Percentiles rank a stretch among this genome's conserved stretches.
phyloP scores from a whole-genome alignment of 2,888 invertebrate genomes.

The Microdon myrmicae region DNA sequence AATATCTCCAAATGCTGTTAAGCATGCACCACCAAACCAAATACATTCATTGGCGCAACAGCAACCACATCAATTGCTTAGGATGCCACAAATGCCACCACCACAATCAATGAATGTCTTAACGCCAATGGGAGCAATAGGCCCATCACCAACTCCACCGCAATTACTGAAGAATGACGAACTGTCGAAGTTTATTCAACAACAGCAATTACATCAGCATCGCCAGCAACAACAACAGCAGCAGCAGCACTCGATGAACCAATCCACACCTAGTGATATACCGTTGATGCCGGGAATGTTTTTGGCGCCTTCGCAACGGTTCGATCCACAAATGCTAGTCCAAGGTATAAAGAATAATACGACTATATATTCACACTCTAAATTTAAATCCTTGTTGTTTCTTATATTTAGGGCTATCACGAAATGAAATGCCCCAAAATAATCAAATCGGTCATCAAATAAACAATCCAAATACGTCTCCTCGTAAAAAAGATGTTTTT shows the following conservation, averaged over 20 bases:
- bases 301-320: constrained; percentile 54
- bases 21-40: constrained; percentile 2
- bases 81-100: constrained; percentile 16
- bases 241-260: constrained; percentile 42
- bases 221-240: constrained; percentile 50
- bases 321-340: constrained; percentile 79
- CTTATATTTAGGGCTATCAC: constrained; percentile 72
- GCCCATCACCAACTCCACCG: constrained; percentile 17
- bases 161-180: constrained; percentile 54
- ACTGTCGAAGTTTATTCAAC: constrained; percentile 52
- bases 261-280: constrained; percentile 23
- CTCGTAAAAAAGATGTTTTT: constrained; percentile 57
- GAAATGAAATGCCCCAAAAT: constrained; percentile 80
- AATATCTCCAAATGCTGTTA: constrained; percentile 52
- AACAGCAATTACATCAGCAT: constrained; percentile 47
- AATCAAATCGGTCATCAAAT: constrained; percentile 82
- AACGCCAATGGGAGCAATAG: constrained; percentile 23
- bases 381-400: constrained; percentile 10
- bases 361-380: background rate
- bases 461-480: constrained; percentile 68
- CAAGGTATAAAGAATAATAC: constrained; percentile 70
- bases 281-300: constrained; percentile 45
- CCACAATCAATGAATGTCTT: constrained; percentile 28
- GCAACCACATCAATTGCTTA: constrained; percentile 38
- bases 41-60: constrained; percentile 40